These are phyloP conservation scores for Martes martes DNA, from an alignment of 2,113 vertebrate species.

Conservation along the genomic window DNA sequence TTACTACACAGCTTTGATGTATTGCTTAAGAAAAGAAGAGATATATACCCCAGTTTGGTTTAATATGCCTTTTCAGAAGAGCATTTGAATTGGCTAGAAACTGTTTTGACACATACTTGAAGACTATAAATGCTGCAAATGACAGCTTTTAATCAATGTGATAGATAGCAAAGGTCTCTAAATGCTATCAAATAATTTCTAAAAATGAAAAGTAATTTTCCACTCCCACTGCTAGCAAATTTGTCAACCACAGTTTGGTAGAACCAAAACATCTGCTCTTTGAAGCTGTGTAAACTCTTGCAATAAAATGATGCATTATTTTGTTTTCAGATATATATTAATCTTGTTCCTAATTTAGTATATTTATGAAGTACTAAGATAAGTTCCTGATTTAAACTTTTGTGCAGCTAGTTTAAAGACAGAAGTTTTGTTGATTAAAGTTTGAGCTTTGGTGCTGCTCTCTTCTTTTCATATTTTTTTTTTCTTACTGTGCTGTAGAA, in stretches of 20 bases:
- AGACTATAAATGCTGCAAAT: constrained; percentile 68
- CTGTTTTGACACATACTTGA: constrained; percentile 64
- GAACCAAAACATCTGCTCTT: constrained; percentile 73
- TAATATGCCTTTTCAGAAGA: constrained; percentile 60
- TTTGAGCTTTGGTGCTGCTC: constrained; percentile 15
- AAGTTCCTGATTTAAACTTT: constrained; percentile 56
- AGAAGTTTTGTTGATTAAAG: constrained; percentile 59
- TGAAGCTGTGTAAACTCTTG: constrained; percentile 60
- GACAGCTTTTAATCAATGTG: constrained; percentile 78
- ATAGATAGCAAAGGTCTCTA: constrained; percentile 71
- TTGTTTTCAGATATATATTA: constrained; percentile 47
- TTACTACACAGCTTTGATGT: constrained; percentile 49
- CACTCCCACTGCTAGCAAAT: constrained; percentile 61
- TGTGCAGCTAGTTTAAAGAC: constrained; percentile 40
- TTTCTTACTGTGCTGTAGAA: neutral
- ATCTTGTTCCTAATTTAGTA: constrained; percentile 60
- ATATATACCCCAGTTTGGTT: constrained; percentile 28
- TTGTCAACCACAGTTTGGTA: constrained; percentile 69
- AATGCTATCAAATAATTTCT: constrained; percentile 72
- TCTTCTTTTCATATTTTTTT: neutral
- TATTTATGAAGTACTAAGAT: constrained; percentile 44
- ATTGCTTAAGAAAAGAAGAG: constrained; percentile 52
- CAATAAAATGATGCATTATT: constrained; percentile 59
- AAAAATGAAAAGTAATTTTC: constrained; percentile 78
- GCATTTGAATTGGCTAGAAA: constrained; percentile 67